phyloP scores from a whole-genome alignment of 2,113 vertebrate species.

The Pseudolaguvia tuberculata region DNA sequence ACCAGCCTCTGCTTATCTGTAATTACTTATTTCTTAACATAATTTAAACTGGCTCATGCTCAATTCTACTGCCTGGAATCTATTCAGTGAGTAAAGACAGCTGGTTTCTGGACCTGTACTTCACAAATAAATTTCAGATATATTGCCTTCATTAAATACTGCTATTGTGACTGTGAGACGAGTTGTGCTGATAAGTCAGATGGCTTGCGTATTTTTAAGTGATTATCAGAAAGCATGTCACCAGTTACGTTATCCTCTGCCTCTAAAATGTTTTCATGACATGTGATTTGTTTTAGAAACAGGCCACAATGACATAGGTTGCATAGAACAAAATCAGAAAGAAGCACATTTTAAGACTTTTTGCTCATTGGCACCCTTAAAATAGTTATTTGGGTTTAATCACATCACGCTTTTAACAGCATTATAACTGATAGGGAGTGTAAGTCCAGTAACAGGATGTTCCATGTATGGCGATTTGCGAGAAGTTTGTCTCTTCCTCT shows the following conservation, averaged over 20 bases:
- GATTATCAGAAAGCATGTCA: constrained; percentile 21
- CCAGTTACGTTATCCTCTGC: constrained; percentile 29
- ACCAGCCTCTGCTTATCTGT: constrained; percentile 57
- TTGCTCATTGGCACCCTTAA: not conserved
- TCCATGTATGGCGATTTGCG: constrained; percentile 9
- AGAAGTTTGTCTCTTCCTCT: constrained; percentile 36
- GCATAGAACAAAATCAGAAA: not conserved
- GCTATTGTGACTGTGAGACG: not conserved
- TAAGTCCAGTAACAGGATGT: constrained; percentile 24
- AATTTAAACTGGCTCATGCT: constrained; percentile 59
- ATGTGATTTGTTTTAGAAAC: constrained; percentile 18
- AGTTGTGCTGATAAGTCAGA: constrained; percentile 17
- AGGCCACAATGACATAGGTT: not conserved
- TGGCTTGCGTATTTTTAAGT: constrained; percentile 35
- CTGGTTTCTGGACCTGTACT: constrained; percentile 39
- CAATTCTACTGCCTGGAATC: constrained; percentile 55
- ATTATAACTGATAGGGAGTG: constrained; percentile 10
- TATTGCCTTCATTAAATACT: constrained; percentile 53
- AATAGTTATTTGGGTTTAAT: not conserved
- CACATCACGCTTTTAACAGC: not conserved
- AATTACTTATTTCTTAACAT: constrained; percentile 68
- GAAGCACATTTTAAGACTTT: not conserved
- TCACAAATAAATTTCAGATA: not conserved
- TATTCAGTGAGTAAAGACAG: constrained; percentile 45
- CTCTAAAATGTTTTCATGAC: constrained; percentile 1